Evolutionary conservation across 2,113 vertebrate species (phyloP), one percentile per base, ranked within the genome.

Genomic region (Xiphophorus maculatus): DNA sequence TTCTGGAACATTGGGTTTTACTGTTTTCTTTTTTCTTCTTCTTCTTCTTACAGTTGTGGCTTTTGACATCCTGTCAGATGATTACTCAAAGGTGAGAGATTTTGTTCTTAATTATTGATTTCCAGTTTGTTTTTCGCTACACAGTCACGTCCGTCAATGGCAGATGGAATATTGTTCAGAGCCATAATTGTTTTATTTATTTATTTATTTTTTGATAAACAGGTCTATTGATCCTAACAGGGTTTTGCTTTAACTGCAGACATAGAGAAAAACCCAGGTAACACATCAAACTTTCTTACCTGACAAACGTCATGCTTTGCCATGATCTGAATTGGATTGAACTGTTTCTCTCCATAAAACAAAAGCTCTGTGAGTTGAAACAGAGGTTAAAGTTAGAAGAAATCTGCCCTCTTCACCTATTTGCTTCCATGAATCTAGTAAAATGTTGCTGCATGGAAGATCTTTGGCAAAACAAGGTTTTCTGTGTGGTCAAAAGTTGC

Each of bases 31-130:
- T 74, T 14, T 82, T 66, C 73, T 14, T 82, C 80, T 83, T 82
- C 80, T 83, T 83, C 91, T 79, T 66, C 87, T 92, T 40, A 86
- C 27, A 99, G 98, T 99, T 88, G 94, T 99, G 91, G 94, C 96
- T 1, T 99, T 99, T 89, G 97, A 99, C 83, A 96, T 97, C 89
- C 93, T 99, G 89, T 99, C 98, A 63, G 98, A 99, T 71, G 98
- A 99, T 91, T 99, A 99, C 89, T 99, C 98, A 9, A 99, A 99
- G 97, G 98, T 99, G 95, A 80, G 93, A 51, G 11, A 48, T 48
- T 48, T 5, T 19, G 19, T 48, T 19, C 14, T 48, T 58, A 58
- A 58, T 3, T 58, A n/a, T 7, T n/a, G 7, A 58, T 58, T 10
- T 58, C n/a, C 51, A 58, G 25, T 54, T 54, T 25, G 48, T 7